Base-by-base conservation (phyloP, 2,797 vertebrate genomes). In the Merluccius polli region DNA sequence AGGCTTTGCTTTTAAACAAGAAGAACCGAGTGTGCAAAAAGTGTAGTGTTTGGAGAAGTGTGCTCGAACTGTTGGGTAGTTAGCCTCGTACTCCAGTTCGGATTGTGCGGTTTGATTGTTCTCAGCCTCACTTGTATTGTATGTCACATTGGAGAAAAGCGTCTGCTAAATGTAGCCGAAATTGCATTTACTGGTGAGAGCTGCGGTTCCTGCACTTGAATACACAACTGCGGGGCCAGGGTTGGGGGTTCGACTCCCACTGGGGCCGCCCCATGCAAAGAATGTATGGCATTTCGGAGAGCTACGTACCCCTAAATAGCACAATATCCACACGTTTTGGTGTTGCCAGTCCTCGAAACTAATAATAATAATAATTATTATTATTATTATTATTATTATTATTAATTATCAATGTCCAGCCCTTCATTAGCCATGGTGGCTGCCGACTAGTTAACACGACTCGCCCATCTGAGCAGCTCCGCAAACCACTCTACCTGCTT, bases 401-500 rank as follows among this genome's bases (percentile, higher is more conserved):
- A 9, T 59, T 9, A 59, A 59, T 59, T 59, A 59, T 59, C n/a
- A 8, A 59, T 59, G 27, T 30, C 24, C 65, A 13, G 30, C 29
- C 24, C 63, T 30, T 15, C 65, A 29, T 29, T 68, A 68, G 24
- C 29, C 24, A 68, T 68, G 24, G 65, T 13, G 15, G 11, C 24
- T 68, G 65, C 10, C 16, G 11, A 68, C 30, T 68, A 32, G 27
- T 30, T 69, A 32, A 69, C 31, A 69, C 4, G 12, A 32, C 31
- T 18, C 9, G 63, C 63, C 63, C n/a, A 15, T 67, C 29, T 29
- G 8, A 67, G n/a, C n/a, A 27, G 27, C 27, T 68, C 65, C 30
- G 27, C 24, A 29, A 18, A 33, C 31, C 18, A 71, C 70, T 71
- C 33, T 71, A 98, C 98, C 97, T 99, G 98, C 90, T 98, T 97